Percentiles rank a stretch among this genome's conserved stretches.
Evolutionary conservation across 1,140 invertebrate species (phyloP).

Genomic region (Rhizoglyphus robini): DNA sequence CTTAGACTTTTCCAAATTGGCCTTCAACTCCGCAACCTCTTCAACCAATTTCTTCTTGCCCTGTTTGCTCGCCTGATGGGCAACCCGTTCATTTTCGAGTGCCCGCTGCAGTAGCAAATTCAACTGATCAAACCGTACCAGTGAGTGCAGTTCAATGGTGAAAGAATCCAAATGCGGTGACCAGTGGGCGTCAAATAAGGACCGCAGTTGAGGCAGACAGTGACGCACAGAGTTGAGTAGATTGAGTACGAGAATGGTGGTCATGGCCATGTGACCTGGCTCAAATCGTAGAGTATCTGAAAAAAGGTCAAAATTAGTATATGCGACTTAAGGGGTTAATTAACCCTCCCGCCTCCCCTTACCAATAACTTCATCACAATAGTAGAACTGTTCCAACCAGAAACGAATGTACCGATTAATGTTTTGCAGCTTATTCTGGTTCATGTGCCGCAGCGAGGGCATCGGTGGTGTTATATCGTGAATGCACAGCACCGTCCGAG

Average conservation of each 20-base stretch:
- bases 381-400: constrained; percentile 14
- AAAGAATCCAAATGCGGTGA: background rate
- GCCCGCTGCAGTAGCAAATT: background rate
- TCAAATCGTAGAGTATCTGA: background rate
- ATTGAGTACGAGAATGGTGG: background rate
- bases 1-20: background rate
- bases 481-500: background rate
- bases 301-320: background rate
- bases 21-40: background rate
- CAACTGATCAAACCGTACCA: background rate
- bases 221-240: background rate
- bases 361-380: constrained; percentile 5
- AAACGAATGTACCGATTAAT: background rate
- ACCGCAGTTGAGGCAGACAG: background rate
- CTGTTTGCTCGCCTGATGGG: background rate
- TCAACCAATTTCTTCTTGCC: background rate
- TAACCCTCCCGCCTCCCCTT: background rate
- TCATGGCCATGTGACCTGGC: background rate
- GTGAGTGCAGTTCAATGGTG: background rate
- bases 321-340: background rate
- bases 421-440: background rate
- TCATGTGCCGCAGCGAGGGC: background rate
- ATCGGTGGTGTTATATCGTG: background rate
- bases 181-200: background rate
- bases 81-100: background rate